Conservation (phyloP, 2,888 invertebrate genomes). For the Ectropis crepuscularia region DNA sequence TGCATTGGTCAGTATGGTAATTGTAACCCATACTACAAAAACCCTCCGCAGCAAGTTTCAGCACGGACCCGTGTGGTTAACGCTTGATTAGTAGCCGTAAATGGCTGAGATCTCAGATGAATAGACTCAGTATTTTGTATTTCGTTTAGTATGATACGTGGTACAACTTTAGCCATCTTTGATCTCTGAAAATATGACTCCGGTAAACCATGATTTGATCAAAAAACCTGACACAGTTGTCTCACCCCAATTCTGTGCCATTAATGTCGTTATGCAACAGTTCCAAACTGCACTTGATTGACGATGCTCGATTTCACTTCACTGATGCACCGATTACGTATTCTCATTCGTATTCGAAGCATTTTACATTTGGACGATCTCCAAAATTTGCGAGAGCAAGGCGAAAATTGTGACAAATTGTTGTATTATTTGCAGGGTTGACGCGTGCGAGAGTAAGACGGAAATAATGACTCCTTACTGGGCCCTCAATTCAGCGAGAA, state of each 20-base stretch:
- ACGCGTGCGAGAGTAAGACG: slow-evolving; percentile 95
- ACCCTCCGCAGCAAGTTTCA: too few species aligned
- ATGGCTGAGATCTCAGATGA: too few species aligned
- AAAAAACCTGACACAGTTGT: slow-evolving; percentile 9
- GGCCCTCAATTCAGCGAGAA: slow-evolving; percentile 96
- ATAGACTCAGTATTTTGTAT: too few species aligned
- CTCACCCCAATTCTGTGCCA: slow-evolving; percentile 11
- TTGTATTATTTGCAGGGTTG: slow-evolving; percentile 84
- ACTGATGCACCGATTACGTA: slow-evolving; percentile 28
- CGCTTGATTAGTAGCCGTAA: too few species aligned
- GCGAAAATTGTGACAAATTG: slow-evolving; percentile 14
- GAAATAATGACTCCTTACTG: slow-evolving; percentile 97
- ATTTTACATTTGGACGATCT: slow-evolving; percentile 24
- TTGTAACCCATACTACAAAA: too few species aligned
- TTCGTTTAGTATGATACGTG: not conserved
- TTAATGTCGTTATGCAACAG: slow-evolving; percentile 18
- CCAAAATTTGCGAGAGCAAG: slow-evolving; percentile 21
- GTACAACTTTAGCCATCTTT: not conserved
- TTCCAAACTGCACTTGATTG: slow-evolving; percentile 23
- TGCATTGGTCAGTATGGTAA: too few species aligned
- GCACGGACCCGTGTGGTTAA: too few species aligned
- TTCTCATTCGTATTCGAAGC: slow-evolving; percentile 20
- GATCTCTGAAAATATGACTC: too few species aligned
- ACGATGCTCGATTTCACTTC: slow-evolving; percentile 14
- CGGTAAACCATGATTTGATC: not conserved